These are phyloP conservation scores for Myiotriccus ornatus DNA, from an alignment of 2,797 vertebrate genomes.

Conservation along the genomic window DNA sequence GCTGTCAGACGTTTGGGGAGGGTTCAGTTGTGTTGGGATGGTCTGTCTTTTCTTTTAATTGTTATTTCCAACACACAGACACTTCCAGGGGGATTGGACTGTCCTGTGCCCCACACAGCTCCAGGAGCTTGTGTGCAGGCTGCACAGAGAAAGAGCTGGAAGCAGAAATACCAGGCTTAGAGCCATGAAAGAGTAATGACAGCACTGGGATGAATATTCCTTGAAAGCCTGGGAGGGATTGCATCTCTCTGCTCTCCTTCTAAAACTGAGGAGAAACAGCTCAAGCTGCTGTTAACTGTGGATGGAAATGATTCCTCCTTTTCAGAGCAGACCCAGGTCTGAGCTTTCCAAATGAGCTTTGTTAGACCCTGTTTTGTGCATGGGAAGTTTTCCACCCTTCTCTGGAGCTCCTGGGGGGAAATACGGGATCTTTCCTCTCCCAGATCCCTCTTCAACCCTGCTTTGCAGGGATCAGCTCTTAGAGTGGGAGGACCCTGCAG, in stretches of 20 bases:
- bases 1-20: background rate
- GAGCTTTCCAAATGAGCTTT: background rate
- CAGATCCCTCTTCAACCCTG: background rate
- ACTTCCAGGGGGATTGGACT: background rate
- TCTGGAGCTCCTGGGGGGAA: background rate
- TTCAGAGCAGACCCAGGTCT: background rate
- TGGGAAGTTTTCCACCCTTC: background rate
- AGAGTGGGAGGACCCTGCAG: background rate
- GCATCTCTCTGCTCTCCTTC: background rate
- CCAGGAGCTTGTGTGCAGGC: background rate
- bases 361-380: background rate
- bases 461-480: background rate
- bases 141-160: background rate
- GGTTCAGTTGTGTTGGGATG: background rate
- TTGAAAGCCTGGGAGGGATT: background rate
- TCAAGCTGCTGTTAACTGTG: background rate
- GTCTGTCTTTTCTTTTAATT: background rate
- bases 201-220: background rate
- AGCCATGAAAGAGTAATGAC: background rate
- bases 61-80: background rate
- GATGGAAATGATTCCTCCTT: background rate
- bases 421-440: rapidly evolving
- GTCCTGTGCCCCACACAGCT: background rate
- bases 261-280: background rate
- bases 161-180: background rate